phyloP scores from a whole-genome alignment of 2,888 invertebrate genomes.

The Steinernema carpocapsae region DNA sequence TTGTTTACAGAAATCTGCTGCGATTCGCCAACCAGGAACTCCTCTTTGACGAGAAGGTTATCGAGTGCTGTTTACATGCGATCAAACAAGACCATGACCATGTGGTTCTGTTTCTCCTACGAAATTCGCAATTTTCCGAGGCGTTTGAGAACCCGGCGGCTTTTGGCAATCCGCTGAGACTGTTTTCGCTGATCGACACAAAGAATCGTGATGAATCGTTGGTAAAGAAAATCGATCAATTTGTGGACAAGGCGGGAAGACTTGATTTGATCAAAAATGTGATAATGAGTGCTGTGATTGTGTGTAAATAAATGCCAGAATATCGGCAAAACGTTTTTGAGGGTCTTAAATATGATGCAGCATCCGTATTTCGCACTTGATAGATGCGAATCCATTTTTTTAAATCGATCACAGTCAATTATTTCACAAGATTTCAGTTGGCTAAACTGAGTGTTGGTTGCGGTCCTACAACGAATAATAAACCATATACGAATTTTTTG shows the following conservation, averaged over 20 bases:
- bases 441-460: no score
- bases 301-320: no score
- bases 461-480: no score
- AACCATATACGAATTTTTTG: no score
- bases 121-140: background rate
- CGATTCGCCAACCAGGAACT: conserved; percentile 20
- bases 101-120: background rate
- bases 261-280: no score
- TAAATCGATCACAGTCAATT: no score
- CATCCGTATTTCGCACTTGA: no score
- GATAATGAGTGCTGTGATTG: no score
- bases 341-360: no score
- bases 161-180: conserved; percentile 6
- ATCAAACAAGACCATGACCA: conserved; percentile 28
- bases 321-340: no score
- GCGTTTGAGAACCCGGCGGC: background rate
- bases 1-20: conserved; percentile 13
- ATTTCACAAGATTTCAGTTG: no score
- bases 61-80: conserved; percentile 30
- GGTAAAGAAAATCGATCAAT: background rate
- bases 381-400: no score
- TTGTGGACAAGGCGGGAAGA: background rate
- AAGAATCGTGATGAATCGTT: conserved; percentile 17
- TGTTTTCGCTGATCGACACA: conserved; percentile 24
- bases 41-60: conserved; percentile 15